Evolutionary conservation across 2,888 invertebrate species (phyloP).

Genomic region (Heliconius sara): DNA sequence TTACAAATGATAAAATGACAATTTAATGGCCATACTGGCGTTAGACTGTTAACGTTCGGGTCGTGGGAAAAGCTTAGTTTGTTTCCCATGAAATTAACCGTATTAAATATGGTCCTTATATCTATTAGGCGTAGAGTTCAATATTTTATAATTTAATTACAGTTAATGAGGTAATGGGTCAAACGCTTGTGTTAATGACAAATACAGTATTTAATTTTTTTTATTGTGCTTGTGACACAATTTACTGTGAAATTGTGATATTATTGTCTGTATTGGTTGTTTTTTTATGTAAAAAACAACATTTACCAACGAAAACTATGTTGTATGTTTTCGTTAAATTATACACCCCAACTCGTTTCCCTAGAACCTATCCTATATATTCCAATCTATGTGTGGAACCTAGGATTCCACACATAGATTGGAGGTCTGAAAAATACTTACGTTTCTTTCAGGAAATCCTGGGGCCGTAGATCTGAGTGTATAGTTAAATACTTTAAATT

Average conservation of each 20-base stretch:
- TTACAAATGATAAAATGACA: not conserved
- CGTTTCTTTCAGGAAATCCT: too few species aligned
- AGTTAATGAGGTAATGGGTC: conserved; percentile 40
- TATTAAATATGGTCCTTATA: conserved; percentile 18
- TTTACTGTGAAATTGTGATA: not conserved
- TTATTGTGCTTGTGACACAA: conserved; percentile 9
- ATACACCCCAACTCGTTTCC: too few species aligned
- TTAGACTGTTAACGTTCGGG: conserved; percentile 28
- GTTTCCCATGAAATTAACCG: conserved; percentile 1
- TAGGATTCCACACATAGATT: too few species aligned
- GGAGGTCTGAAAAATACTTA: too few species aligned
- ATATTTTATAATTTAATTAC: conserved; percentile 35
- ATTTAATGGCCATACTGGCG: conserved; percentile 30
- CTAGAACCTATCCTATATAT: too few species aligned
- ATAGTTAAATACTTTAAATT: too few species aligned
- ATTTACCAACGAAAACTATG: too few species aligned
- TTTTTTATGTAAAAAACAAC: not conserved
- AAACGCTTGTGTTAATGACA: conserved; percentile 17
- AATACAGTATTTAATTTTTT: not conserved
- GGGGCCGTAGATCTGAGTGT: too few species aligned
- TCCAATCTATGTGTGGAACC: too few species aligned
- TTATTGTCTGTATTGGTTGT: not conserved
- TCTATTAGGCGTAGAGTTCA: not conserved
- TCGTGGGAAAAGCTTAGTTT: conserved; percentile 40
- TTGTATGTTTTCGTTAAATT: too few species aligned